Percentiles rank a stretch among this genome's conserved stretches.
These are phyloP conservation scores for Colletes latitarsis DNA, from an alignment of 1,140 invertebrate species.

Conservation along the genomic window DNA sequence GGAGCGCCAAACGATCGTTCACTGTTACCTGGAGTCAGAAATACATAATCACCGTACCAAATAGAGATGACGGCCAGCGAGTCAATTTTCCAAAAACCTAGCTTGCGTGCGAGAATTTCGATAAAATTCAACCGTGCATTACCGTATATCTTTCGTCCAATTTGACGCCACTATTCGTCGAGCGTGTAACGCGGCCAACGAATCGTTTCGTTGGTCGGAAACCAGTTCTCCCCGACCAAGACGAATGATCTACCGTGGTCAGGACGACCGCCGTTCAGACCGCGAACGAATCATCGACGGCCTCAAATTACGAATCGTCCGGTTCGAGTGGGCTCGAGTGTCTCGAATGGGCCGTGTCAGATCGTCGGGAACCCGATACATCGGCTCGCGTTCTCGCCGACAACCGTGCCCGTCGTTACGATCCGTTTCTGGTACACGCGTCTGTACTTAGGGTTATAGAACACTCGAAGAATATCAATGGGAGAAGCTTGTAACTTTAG, in stretches of 20 bases:
- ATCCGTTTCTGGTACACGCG: background rate
- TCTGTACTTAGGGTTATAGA: background rate
- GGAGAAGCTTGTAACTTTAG: background rate
- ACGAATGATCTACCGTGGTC: conserved; percentile 40
- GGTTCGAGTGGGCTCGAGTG: conserved; percentile 6
- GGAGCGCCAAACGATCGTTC: conserved; percentile 79
- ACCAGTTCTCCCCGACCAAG: conserved; percentile 31
- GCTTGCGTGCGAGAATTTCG: too few species aligned
- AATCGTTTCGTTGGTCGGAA: background rate
- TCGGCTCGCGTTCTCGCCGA: background rate
- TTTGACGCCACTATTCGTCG: too few species aligned
- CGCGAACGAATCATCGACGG: conserved; percentile 38
- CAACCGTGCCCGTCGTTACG: background rate
- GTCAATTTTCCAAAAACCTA: too few species aligned
- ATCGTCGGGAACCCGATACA: conserved; percentile 17
- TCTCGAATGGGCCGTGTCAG: conserved; percentile 12
- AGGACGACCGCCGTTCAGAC: conserved; percentile 22
- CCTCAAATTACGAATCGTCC: conserved; percentile 52
- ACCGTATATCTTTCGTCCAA: too few species aligned
- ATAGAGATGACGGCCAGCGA: too few species aligned
- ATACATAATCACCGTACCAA: background rate
- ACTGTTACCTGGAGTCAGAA: conserved; percentile 76
- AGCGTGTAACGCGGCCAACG: background rate
- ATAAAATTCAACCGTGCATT: too few species aligned
- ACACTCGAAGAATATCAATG: background rate